Percentiles rank a stretch among this genome's conserved stretches.
phyloP scores from a whole-genome alignment of 2,888 invertebrate species.

The Acleris cristana region DNA sequence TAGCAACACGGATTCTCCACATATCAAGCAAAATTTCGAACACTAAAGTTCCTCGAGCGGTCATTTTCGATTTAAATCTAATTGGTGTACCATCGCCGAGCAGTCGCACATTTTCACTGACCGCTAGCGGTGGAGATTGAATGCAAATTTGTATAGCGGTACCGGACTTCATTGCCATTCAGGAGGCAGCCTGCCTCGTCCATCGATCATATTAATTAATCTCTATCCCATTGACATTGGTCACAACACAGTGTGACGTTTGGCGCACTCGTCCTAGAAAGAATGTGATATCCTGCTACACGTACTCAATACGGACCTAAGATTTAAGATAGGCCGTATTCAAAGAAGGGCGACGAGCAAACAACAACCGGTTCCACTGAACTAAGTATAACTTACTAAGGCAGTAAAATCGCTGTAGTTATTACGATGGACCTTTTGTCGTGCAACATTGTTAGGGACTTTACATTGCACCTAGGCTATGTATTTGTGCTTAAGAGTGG shows the following conservation, averaged over 20 bases:
- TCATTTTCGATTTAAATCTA: conserved; percentile 77
- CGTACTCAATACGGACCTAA: conserved; percentile 32
- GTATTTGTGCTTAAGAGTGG: too few relatives aligned
- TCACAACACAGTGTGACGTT: conserved; percentile 37
- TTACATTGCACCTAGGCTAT: too few relatives aligned
- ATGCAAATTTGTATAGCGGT: conserved; percentile 81
- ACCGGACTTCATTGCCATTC: conserved; percentile 72
- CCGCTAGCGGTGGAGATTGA: conserved; percentile 66
- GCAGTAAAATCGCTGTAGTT: conserved; percentile 6
- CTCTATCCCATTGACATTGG: conserved; percentile 49
- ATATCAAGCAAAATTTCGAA: conserved; percentile 68
- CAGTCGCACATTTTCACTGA: conserved; percentile 79
- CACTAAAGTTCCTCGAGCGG: conserved; percentile 68
- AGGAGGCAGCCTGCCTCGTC: conserved; percentile 56
- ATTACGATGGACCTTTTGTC: conserved; percentile 1
- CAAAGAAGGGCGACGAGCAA: neutral
- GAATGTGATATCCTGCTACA: conserved; percentile 41
- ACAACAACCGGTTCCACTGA: neutral
- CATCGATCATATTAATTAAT: conserved; percentile 75
- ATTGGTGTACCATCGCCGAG: conserved; percentile 68
- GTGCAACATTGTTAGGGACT: neutral
- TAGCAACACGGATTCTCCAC: conserved; percentile 63
- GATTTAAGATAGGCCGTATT: conserved; percentile 28
- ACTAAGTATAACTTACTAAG: neutral
- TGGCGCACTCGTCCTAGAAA: conserved; percentile 43